Evolutionary conservation across 2,888 invertebrate genomes (phyloP).

Genomic region (Athetis lepigone): DNA sequence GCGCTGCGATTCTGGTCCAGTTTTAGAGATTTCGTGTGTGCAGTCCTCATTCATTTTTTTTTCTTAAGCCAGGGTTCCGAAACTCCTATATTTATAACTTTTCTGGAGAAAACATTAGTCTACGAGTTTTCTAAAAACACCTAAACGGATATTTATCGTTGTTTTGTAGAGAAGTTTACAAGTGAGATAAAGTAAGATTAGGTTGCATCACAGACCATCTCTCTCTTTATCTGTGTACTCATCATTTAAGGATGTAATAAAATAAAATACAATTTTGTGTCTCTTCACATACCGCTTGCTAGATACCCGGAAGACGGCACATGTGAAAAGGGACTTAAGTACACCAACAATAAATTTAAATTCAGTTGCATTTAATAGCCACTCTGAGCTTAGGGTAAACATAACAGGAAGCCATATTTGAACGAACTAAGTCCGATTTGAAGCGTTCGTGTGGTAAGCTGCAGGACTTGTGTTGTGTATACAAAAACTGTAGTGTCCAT

Average conservation of each 20-base stretch:
- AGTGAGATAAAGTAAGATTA: no score
- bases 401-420: conserved; percentile 39
- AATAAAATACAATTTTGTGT: no score
- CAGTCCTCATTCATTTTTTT: no score
- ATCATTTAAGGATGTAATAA: conserved; percentile 10
- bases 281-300: no score
- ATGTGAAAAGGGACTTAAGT: neutral
- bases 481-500: conserved; percentile 16
- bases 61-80: no score
- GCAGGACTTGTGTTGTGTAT: conserved; percentile 36
- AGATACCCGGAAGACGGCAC: no score
- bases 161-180: neutral
- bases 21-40: conserved; percentile 1
- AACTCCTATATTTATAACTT: no score
- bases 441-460: conserved; percentile 11
- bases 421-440: conserved; percentile 28
- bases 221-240: no score
- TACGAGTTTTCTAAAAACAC: neutral
- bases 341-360: conserved; percentile 25
- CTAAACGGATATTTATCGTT: neutral
- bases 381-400: conserved; percentile 8
- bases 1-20: no score
- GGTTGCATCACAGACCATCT: no score
- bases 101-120: neutral
- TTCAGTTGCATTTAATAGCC: conserved; percentile 27